phyloP scores from a whole-genome alignment of 2,888 invertebrate genomes.

The Dexiosoma caninum region DNA sequence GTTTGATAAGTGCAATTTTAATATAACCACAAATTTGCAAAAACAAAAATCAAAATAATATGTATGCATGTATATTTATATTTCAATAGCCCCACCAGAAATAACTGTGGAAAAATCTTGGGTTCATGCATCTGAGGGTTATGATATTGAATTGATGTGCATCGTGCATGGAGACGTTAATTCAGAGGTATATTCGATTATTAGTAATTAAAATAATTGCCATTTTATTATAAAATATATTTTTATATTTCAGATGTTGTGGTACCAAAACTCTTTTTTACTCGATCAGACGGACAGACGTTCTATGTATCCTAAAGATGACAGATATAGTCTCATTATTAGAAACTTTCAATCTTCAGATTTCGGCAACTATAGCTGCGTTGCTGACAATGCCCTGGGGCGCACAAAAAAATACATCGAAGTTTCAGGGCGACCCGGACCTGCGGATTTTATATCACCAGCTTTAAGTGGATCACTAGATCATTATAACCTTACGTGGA shows the following conservation, averaged over 20 bases:
- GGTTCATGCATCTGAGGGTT: slow-evolving; percentile 82
- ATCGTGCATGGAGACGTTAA: slow-evolving; percentile 81
- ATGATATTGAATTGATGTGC: slow-evolving; percentile 82
- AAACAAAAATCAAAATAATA: too few species aligned
- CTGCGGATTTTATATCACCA: slow-evolving; percentile 82
- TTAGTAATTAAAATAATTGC: not conserved
- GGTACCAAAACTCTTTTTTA: slow-evolving; percentile 83
- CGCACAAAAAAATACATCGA: slow-evolving; percentile 81
- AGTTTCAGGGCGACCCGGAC: slow-evolving; percentile 82
- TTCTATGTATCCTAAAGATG: slow-evolving; percentile 81
- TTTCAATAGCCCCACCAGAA: slow-evolving; percentile 81
- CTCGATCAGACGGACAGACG: slow-evolving; percentile 82
- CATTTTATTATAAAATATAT: not conserved
- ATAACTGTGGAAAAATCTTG: slow-evolving; percentile 81
- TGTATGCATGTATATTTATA: too few species aligned
- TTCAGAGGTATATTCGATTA: slow-evolving; percentile 76
- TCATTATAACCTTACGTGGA: slow-evolving; percentile 83
- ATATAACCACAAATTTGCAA: not conserved
- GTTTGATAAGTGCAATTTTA: too few species aligned
- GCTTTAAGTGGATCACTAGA: slow-evolving; percentile 81
- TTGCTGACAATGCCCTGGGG: slow-evolving; percentile 80
- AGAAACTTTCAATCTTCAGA: slow-evolving; percentile 81
- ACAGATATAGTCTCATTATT: slow-evolving; percentile 81
- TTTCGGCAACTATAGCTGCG: slow-evolving; percentile 82
- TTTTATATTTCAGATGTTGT: slow-evolving; percentile 79